These are phyloP conservation scores for Chamaetylas fuelleborni DNA, from an alignment of 2,113 vertebrate genomes.

Conservation along the genomic window DNA sequence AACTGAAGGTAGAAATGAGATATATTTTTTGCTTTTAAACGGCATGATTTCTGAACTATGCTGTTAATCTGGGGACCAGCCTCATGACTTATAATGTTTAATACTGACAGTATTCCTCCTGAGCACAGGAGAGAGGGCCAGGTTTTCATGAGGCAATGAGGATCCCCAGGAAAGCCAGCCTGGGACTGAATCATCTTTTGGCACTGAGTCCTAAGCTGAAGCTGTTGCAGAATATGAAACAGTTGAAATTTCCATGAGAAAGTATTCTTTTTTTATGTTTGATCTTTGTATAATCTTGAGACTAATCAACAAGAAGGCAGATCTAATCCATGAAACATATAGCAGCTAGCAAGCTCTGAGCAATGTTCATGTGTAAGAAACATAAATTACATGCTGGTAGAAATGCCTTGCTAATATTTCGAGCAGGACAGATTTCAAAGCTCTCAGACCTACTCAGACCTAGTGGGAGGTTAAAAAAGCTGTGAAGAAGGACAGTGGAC, in stretches of 20 bases:
- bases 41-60: neutral
- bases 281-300: neutral
- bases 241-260: neutral
- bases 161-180: neutral
- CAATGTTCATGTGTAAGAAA: neutral
- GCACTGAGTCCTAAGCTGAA: neutral
- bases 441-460: neutral
- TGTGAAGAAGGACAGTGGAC: neutral
- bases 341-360: neutral
- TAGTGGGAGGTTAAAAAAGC: neutral
- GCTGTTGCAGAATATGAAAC: neutral
- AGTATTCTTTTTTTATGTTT: neutral
- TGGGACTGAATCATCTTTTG: neutral
- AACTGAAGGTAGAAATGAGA: neutral
- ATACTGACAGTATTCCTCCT: neutral
- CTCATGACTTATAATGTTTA: neutral
- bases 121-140: neutral
- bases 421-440: neutral
- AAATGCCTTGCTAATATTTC: neutral
- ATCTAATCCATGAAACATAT: neutral
- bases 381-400: neutral
- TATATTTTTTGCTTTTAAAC: neutral
- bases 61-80: neutral
- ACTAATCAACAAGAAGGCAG: neutral
- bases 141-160: neutral